Evolutionary conservation across 2,113 vertebrate species (phyloP), one percentile per base, ranked within the genome.

Genomic region (Cavia aperea): DNA sequence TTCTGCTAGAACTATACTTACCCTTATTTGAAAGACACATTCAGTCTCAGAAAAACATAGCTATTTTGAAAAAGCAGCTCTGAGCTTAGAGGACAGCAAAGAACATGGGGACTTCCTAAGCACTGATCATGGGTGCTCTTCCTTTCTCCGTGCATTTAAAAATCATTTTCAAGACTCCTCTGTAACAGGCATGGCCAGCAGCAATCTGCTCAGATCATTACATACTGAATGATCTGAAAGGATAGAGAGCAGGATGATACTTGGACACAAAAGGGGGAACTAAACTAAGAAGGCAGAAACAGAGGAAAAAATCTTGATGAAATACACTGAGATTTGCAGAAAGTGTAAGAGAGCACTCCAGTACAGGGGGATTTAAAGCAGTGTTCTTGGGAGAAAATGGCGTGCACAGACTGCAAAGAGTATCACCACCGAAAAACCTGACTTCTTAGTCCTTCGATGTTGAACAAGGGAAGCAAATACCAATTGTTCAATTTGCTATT

Each of bases 401-500:
- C 1, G 14, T 2, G 1, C 33, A 12, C 7, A 43, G 39, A 54
- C 39, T 26, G 18, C 7, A 9, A 10, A 43, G 2, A 73, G 3
- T 26, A 18, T 15, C 31, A 90, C 4, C 6, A 49, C 1, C 14
- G 26, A 2, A 86, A 49, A 51, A 86, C 19, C 7, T 3, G 1
- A 21, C 62, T 43, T 65, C 18, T 29, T n/a, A 56, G 4, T 3
- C 56, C 29, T 56, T 79, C 65, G 5, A 16, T 18, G 31, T 8
- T 72, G 16, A 81, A 26, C 14, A 7, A n/a, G 65, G 54, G 33
- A 54, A 51, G 29, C 15, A 66, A 39, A 54, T 43, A 21, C 12
- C 26, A 15, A 5, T 33, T 39, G 33, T 21, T 21, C 29, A 15
- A 56, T 56, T 9, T 21, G 19, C 12, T 63, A 31, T 46, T 12